These are phyloP conservation scores for Camponotus vicinus DNA, from an alignment of 1,140 invertebrate genomes.

Conservation along the genomic window DNA sequence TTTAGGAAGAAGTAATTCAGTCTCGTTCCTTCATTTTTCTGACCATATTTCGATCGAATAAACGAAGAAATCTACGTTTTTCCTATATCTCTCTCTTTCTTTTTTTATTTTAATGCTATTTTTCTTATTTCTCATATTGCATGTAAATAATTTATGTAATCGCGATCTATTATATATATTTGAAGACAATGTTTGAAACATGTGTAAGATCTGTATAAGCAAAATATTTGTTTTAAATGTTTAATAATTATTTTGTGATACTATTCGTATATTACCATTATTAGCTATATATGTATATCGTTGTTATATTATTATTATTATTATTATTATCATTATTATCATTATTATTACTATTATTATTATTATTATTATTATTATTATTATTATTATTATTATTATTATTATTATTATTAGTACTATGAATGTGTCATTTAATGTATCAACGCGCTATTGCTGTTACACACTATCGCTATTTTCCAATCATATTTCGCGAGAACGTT, in stretches of 20 bases:
- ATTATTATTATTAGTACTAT: slow-evolving; percentile 63
- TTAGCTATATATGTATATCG: slow-evolving; percentile 61
- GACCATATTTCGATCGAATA: slow-evolving; percentile 12
- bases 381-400: slow-evolving; percentile 61
- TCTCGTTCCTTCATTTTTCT: slow-evolving; percentile 23
- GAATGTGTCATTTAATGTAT: slow-evolving; percentile 58
- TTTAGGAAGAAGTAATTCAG: slow-evolving; percentile 6
- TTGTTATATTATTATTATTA: slow-evolving; percentile 71
- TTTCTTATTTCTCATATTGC: slow-evolving; percentile 51
- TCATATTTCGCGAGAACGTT: slow-evolving; percentile 7
- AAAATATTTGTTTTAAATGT: slow-evolving; percentile 73
- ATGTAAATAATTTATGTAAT: slow-evolving; percentile 72
- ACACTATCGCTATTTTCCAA: slow-evolving; percentile 32
- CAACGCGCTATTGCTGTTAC: slow-evolving; percentile 50
- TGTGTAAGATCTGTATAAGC: slow-evolving; percentile 65
- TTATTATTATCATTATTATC: slow-evolving; percentile 40
- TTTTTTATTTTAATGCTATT: neutral
- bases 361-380: slow-evolving; percentile 67
- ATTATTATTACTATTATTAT: slow-evolving; percentile 66
- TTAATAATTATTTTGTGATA: slow-evolving; percentile 82
- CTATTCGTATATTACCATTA: slow-evolving; percentile 74
- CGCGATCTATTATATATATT: slow-evolving; percentile 33
- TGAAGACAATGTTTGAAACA: slow-evolving; percentile 60
- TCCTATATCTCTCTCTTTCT: neutral
- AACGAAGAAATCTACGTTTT: slow-evolving; percentile 50